phyloP scores from a whole-genome alignment of 2,888 invertebrate species.

The Argyra leucocephala region DNA sequence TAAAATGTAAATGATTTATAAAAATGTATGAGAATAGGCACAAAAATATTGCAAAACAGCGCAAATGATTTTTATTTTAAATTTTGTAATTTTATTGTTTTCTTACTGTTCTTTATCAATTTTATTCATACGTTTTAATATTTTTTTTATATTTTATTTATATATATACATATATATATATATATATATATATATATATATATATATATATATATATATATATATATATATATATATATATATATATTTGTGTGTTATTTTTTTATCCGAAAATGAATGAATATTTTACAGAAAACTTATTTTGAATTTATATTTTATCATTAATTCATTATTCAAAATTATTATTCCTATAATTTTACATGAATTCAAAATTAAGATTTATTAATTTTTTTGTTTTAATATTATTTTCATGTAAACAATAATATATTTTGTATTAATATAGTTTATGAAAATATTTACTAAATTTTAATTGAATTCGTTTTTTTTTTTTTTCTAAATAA shows the following conservation, averaged over 20 bases:
- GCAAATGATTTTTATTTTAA: constrained; percentile 1
- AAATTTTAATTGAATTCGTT: not conserved
- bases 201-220: not conserved
- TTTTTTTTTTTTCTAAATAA: not conserved
- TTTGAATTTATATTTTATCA: not conserved
- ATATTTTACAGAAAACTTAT: constrained; percentile 2
- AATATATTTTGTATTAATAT: not conserved
- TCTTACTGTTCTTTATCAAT: not conserved
- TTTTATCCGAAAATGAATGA: not conserved
- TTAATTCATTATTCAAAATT: not conserved
- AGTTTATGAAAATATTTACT: not conserved
- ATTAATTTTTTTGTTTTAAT: not conserved
- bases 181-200: not conserved
- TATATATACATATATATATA: not conserved
- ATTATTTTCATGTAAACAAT: not conserved
- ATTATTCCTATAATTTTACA: not conserved
- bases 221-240: not conserved
- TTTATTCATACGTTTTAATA: not conserved
- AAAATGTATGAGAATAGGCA: too few species aligned
- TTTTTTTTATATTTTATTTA: not conserved
- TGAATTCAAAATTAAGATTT: not conserved
- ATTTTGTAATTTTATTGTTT: not conserved
- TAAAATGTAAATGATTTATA: too few species aligned
- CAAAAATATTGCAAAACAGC: not conserved
- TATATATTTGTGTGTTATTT: not conserved